Evolutionary conservation across 2,797 vertebrate genomes (phyloP).

Genomic region (Calcarius lapponicus): DNA sequence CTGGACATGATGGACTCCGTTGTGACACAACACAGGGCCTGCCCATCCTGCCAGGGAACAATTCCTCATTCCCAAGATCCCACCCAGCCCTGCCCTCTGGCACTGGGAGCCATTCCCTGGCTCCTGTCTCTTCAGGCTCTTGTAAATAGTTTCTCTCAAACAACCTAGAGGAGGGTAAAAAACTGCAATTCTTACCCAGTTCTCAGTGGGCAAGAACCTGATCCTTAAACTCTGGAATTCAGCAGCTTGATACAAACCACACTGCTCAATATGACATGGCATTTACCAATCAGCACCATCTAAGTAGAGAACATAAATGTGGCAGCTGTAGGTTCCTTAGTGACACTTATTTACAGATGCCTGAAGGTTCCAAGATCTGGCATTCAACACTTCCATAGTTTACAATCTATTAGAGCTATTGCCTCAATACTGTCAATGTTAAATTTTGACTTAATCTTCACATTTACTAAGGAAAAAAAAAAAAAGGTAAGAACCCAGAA

Average conservation of each 20-base stretch:
- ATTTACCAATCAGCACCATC: background rate
- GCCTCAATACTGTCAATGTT: background rate
- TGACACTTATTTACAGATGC: background rate
- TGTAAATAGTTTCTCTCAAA: background rate
- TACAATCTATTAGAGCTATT: background rate
- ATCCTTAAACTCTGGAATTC: background rate
- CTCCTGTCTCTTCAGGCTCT: rapidly evolving
- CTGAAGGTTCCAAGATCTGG: background rate
- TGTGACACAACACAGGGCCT: too few relatives aligned
- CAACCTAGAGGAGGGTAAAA: background rate
- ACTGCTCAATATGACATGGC: background rate
- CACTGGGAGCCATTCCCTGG: background rate
- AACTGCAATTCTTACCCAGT: background rate
- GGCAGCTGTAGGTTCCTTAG: background rate
- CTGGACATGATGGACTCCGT: too few relatives aligned
- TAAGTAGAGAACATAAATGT: background rate
- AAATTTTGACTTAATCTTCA: conserved; percentile 17
- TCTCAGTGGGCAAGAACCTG: background rate
- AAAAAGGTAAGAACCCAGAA: background rate
- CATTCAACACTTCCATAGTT: background rate
- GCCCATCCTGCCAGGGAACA: background rate
- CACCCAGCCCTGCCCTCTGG: background rate
- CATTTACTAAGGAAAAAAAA: background rate
- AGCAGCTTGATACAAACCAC: background rate
- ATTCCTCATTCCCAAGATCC: background rate